These are phyloP conservation scores for Chloropsis hardwickii DNA, from an alignment of 2,113 vertebrate species.

Conservation along the genomic window DNA sequence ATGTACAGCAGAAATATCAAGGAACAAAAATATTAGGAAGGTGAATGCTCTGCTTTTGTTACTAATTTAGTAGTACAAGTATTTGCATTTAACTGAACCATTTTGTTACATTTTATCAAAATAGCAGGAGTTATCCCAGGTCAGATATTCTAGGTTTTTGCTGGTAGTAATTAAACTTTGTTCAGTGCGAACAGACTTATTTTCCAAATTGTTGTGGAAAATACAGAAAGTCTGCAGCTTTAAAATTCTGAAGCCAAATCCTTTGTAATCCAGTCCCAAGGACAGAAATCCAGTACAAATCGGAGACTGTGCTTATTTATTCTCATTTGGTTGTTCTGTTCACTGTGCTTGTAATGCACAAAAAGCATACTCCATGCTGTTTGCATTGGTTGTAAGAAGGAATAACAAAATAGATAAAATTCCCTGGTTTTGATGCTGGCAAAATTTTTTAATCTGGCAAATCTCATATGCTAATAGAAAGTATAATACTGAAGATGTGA, in stretches of 20 bases:
- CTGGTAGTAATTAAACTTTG: background rate
- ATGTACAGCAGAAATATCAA: background rate
- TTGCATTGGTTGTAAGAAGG: background rate
- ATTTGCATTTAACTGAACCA: background rate
- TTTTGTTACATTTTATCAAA: background rate
- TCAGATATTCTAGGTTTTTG: background rate
- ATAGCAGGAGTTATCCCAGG: background rate
- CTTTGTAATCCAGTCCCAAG: background rate
- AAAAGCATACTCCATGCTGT: background rate
- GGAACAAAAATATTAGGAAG: background rate
- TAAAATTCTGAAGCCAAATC: background rate
- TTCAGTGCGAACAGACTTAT: background rate
- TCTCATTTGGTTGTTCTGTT: background rate
- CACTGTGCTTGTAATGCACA: background rate
- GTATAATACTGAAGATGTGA: background rate
- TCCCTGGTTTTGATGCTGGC: background rate
- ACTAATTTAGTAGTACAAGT: background rate
- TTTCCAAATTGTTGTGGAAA: background rate
- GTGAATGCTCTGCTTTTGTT: background rate
- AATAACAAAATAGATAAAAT: background rate
- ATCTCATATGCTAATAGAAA: background rate
- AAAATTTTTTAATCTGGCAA: background rate
- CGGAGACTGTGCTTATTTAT: background rate
- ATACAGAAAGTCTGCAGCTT: background rate
- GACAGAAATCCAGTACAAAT: background rate